A percentile compares a stretch with the other conserved stretches of the same genome.
These are phyloP conservation scores for Tetheella fluctuosa DNA, from an alignment of 2,888 invertebrate species.

Conservation along the genomic window DNA sequence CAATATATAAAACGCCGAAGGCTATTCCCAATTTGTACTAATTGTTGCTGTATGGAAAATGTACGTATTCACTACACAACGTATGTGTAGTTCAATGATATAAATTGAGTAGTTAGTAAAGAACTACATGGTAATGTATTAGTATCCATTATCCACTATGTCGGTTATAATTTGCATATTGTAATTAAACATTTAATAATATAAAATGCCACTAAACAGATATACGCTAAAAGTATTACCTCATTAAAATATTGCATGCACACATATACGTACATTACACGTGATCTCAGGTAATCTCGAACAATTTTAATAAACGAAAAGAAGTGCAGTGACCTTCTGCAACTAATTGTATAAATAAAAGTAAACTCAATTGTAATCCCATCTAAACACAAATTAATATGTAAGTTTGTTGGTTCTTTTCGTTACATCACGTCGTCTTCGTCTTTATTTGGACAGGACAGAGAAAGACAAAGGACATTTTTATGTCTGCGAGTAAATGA, in stretches of 20 bases:
- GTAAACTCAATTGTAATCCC: no score
- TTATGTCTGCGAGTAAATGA: no score
- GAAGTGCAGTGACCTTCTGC: no score
- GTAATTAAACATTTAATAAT: not conserved
- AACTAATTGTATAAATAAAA: no score
- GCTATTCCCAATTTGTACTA: slow-evolving; percentile 3
- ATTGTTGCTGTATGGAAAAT: not conserved
- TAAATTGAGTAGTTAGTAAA: not conserved
- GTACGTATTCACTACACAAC: not conserved
- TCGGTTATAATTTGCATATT: slow-evolving; percentile 1
- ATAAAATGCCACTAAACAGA: not conserved
- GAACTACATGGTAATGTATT: not conserved
- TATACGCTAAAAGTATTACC: not conserved
- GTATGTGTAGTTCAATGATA: not conserved
- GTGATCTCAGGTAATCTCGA: not conserved
- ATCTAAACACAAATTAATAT: no score
- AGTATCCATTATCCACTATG: not conserved
- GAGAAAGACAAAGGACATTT: no score
- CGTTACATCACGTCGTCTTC: no score
- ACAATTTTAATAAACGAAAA: no score
- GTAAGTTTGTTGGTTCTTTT: no score
- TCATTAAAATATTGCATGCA: not conserved
- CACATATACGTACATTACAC: not conserved
- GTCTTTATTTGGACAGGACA: no score
- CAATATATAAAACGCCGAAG: not conserved